Evolutionary conservation across 2,888 invertebrate genomes (phyloP).

Genomic region (Ommatoiulus sabulosus): DNA sequence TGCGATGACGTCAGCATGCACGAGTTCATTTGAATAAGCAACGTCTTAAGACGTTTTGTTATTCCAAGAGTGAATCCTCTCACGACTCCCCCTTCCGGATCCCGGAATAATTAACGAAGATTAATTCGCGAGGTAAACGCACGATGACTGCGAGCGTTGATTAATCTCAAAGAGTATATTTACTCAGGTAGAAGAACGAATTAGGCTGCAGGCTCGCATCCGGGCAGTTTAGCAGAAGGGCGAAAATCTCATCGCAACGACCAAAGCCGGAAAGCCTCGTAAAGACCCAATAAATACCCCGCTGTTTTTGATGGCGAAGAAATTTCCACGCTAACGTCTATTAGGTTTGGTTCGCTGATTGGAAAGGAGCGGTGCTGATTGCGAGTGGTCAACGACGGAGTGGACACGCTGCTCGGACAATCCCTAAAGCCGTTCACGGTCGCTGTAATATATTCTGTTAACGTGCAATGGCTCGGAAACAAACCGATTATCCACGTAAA

Average conservation of each 20-base stretch:
- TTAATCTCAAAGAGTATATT: slow-evolving; percentile 2
- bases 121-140: not conserved
- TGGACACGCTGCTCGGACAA: not conserved
- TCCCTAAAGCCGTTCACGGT: not conserved
- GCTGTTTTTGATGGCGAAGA: not conserved
- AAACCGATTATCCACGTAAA: slow-evolving; percentile 34
- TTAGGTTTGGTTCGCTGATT: slow-evolving; percentile 34
- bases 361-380: not conserved
- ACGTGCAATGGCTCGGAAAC: slow-evolving; percentile 34
- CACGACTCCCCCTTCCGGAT: not conserved
- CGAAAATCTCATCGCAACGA: not conserved
- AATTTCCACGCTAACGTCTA: slow-evolving; percentile 13
- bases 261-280: not conserved
- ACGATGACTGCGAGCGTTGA: not conserved
- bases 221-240: not conserved
- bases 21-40: not conserved
- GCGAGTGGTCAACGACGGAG: not conserved
- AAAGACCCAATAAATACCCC: not conserved
- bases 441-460: slow-evolving; percentile 8
- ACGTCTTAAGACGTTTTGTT: not conserved
- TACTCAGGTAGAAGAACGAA: slow-evolving; percentile 3
- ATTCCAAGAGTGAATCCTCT: not conserved
- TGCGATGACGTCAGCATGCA: no score
- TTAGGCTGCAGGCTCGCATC: not conserved
- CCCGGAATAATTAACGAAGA: not conserved